Evolutionary conservation across 1,140 invertebrate genomes (phyloP).

Genomic region (Bathynomus jamesi): DNA sequence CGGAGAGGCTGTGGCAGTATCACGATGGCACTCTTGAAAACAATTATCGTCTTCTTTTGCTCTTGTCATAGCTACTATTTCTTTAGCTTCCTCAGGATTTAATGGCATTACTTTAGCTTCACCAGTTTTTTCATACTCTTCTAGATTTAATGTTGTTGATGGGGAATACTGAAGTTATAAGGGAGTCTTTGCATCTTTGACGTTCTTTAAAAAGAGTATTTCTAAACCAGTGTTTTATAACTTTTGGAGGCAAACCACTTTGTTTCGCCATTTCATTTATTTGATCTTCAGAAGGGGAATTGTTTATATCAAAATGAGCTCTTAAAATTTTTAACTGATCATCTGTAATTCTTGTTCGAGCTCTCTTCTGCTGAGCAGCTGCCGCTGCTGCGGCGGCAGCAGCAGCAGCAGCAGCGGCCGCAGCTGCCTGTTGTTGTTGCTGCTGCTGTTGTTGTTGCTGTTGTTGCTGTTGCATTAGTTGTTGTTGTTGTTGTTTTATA

Average conservation of each 20-base stretch:
- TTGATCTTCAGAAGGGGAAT: constrained; percentile 95
- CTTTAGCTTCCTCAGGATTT: constrained; percentile 43
- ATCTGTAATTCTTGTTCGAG: constrained; percentile 91
- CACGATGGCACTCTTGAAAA: neutral
- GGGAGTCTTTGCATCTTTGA: constrained; percentile 99
- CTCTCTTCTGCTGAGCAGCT: constrained; percentile 75
- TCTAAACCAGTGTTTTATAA: constrained; percentile 99
- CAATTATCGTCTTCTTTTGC: constrained; percentile 28
- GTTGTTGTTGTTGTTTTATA: constrained; percentile 41
- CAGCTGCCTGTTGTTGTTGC: constrained; percentile 34
- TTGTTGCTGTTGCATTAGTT: constrained; percentile 30
- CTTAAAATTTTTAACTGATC: constrained; percentile 93
- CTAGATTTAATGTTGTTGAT: constrained; percentile 87
- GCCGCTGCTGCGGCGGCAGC: constrained; percentile 52
- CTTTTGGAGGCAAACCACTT: constrained; percentile 92
- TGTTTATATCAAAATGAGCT: constrained; percentile 96
- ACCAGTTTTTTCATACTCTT: constrained; percentile 98
- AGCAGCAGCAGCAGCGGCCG: constrained; percentile 34
- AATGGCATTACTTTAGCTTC: constrained; percentile 84
- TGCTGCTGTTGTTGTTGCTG: neutral
- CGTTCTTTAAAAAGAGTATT: constrained; percentile 99
- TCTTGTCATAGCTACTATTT: constrained; percentile 20
- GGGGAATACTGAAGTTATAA: constrained; percentile 99
- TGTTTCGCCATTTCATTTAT: constrained; percentile 94
- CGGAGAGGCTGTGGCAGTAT: constrained; percentile 19